A percentile compares a stretch with the other conserved stretches of the same genome.
Conservation (phyloP, 92 coral and sea anemone genomes). For the Paragorgia papillata region DNA sequence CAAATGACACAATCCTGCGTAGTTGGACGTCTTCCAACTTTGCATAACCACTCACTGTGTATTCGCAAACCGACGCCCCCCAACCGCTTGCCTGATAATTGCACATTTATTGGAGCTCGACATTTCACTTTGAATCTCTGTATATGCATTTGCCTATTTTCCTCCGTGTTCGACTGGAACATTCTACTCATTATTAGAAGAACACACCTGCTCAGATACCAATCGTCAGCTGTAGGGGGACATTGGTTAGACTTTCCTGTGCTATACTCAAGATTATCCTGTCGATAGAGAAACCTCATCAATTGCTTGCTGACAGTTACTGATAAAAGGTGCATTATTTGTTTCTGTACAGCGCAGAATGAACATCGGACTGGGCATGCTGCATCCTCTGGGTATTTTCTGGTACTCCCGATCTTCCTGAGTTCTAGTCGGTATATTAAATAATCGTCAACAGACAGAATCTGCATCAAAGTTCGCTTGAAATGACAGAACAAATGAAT, state of each 20-base stretch:
- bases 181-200: not conserved
- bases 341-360: conserved; percentile 3
- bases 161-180: conserved; percentile 1
- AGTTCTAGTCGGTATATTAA: too few species aligned
- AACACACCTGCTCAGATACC: conserved; percentile 19
- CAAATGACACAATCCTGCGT: not conserved
- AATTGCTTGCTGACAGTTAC: not conserved
- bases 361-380: not conserved
- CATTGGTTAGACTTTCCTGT: not conserved
- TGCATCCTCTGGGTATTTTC: too few species aligned
- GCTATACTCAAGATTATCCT: conserved; percentile 10
- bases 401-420: too few species aligned
- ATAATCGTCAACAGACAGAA: too few species aligned
- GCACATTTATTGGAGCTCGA: not conserved
- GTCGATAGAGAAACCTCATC: not conserved
- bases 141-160: not conserved
- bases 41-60: conserved; percentile 13
- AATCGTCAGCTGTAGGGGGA: conserved; percentile 8
- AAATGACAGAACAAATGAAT: conserved; percentile 3
- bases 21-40: conserved; percentile 14
- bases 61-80: conserved; percentile 1
- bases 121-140: not conserved
- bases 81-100: not conserved
- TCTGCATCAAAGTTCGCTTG: not conserved
- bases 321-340: not conserved